Evolutionary conservation across 2,113 vertebrate species (phyloP).

Genomic region (Takifugu bimaculatus): DNA sequence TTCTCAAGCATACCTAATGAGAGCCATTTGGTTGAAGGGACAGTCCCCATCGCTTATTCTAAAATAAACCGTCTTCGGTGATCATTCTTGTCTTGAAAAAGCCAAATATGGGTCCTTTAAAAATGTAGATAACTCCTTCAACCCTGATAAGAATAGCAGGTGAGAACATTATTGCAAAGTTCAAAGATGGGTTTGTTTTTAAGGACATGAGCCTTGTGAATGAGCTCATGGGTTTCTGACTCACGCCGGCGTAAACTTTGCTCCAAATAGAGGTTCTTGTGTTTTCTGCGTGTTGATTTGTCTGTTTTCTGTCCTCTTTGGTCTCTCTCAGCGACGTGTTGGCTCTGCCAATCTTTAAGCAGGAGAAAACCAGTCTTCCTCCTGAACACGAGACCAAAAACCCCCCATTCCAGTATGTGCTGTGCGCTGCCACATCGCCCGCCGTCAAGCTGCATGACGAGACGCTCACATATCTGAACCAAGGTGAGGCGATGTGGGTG

Average conservation of each 20-base stretch:
- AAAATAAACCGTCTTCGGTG: constrained; percentile 26
- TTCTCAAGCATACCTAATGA: constrained; percentile 51
- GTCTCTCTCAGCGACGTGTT: constrained; percentile 84
- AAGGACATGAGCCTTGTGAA: neutral
- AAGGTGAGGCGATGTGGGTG: constrained; percentile 75
- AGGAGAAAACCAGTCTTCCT: constrained; percentile 92
- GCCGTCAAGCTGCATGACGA: constrained; percentile 96
- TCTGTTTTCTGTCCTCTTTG: neutral
- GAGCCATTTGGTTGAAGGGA: constrained; percentile 36
- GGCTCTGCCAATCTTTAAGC: constrained; percentile 98
- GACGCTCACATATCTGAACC: constrained; percentile 97
- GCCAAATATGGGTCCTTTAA: too few relatives aligned
- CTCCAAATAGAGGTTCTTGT: too few relatives aligned
- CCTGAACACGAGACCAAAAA: constrained; percentile 89
- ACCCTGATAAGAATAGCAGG: neutral
- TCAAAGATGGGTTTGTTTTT: neutral
- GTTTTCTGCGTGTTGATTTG: too few relatives aligned
- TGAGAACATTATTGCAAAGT: neutral
- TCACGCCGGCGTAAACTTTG: too few relatives aligned
- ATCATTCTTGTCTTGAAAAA: constrained; percentile 6
- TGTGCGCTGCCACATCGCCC: constrained; percentile 93
- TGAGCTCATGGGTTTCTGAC: neutral
- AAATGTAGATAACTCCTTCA: neutral
- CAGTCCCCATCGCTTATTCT: constrained; percentile 22
- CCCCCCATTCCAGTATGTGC: constrained; percentile 95